phyloP scores from a whole-genome alignment of 2,113 vertebrate species.

The Silurus glanis region DNA sequence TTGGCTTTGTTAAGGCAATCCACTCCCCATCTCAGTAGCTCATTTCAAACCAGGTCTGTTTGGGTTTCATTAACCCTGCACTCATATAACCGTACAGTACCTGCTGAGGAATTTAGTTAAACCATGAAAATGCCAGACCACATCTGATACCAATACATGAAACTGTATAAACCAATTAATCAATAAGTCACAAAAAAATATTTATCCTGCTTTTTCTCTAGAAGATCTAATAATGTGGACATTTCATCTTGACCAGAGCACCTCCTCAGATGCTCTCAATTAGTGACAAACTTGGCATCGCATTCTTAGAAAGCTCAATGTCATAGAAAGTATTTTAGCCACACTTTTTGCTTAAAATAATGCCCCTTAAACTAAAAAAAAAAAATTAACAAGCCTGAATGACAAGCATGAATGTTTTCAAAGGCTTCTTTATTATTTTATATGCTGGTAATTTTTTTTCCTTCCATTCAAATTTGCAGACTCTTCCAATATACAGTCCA shows the following conservation, averaged over 20 bases:
- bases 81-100: conserved; percentile 44
- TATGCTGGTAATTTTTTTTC: not conserved
- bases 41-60: conserved; percentile 50
- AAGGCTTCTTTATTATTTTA: not conserved
- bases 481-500: not conserved
- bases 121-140: not conserved
- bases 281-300: not conserved
- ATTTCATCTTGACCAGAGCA: conserved; percentile 24
- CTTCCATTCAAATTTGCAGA: not conserved
- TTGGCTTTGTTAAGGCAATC: conserved; percentile 55
- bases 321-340: not conserved
- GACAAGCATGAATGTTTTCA: not conserved
- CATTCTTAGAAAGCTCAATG: not conserved
- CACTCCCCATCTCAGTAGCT: conserved; percentile 40
- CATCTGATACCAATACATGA: not conserved
- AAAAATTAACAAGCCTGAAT: not conserved
- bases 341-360: not conserved
- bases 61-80: conserved; percentile 31
- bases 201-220: conserved; percentile 46
- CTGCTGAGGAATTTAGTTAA: not conserved
- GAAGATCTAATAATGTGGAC: not conserved
- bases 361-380: not conserved
- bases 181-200: conserved; percentile 52
- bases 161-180: conserved; percentile 32
- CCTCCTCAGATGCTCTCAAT: not conserved